Evolutionary conservation across 2,797 vertebrate genomes (phyloP).

Genomic region (Catharus ustulatus): DNA sequence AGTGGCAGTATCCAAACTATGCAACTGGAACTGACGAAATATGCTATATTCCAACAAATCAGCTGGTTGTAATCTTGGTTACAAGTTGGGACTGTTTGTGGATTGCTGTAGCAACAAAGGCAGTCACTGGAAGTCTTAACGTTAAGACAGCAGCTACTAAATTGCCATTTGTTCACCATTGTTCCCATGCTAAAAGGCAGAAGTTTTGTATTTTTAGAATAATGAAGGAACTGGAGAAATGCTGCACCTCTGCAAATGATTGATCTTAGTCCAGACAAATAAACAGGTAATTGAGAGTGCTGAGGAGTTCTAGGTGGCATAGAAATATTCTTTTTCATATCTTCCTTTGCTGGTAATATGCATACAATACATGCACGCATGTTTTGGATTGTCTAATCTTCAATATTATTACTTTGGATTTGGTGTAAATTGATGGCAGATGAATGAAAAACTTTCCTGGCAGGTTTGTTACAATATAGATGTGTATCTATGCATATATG

Average conservation of each 20-base stretch:
- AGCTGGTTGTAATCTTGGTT: background rate
- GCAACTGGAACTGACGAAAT: background rate
- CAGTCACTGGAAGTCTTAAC: background rate
- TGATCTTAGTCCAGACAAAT: background rate
- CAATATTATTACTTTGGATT: background rate
- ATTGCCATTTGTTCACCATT: background rate
- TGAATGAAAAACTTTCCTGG: background rate
- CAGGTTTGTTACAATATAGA: background rate
- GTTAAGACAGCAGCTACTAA: background rate
- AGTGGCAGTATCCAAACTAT: background rate
- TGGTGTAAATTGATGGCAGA: background rate
- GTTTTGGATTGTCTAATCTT: background rate
- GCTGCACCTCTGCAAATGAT: background rate
- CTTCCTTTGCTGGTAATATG: background rate
- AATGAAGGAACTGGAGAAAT: background rate
- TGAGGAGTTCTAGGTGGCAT: background rate
- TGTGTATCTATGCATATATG: fast-evolving
- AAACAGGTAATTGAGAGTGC: background rate
- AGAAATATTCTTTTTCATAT: background rate
- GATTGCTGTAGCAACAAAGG: background rate
- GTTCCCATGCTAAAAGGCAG: background rate
- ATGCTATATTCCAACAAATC: background rate
- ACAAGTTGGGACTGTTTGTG: background rate
- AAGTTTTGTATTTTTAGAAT: background rate
- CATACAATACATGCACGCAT: fast-evolving